phyloP scores from a whole-genome alignment of 2,888 invertebrate genomes.

The Dolichomitus sp. region DNA sequence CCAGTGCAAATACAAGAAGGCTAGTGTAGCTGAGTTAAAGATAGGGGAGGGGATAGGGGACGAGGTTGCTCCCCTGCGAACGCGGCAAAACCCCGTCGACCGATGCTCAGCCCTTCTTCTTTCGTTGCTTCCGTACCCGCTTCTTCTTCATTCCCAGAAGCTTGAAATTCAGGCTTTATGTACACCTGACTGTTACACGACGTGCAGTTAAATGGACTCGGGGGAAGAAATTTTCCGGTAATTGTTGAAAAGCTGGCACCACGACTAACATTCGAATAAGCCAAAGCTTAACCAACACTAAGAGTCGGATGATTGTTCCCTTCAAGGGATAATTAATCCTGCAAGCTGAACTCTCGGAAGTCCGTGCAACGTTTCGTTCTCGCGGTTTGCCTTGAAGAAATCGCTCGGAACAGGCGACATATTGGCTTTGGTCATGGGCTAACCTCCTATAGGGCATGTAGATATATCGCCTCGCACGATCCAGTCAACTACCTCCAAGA shows the following conservation, averaged over 20 bases:
- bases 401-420: conserved; percentile 1
- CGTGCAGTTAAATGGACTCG: conserved; percentile 58
- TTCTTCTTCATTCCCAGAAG: conserved; percentile 46
- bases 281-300: not conserved
- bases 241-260: conserved; percentile 44
- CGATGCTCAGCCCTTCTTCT: conserved; percentile 38
- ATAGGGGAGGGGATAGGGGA: conserved; percentile 15
- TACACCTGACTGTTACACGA: conserved; percentile 50
- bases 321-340: conserved; percentile 42
- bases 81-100: conserved; percentile 52
- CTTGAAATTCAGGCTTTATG: conserved; percentile 65
- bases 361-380: conserved; percentile 36
- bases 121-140: conserved; percentile 15
- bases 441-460: not conserved
- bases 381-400: conserved; percentile 5
- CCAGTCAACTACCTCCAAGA: conserved; percentile 52
- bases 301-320: conserved; percentile 45
- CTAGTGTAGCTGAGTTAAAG: conserved; percentile 14
- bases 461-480: conserved; percentile 35
- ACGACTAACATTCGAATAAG: conserved; percentile 13
- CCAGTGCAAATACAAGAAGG: conserved; percentile 75
- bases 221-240: conserved; percentile 56
- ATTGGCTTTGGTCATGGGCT: conserved; percentile 23
- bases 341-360: conserved; percentile 26
- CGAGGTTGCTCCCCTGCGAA: conserved; percentile 30